Conservation (phyloP, 2,797 vertebrate species). For the Micropoecilia bifurca region DNA sequence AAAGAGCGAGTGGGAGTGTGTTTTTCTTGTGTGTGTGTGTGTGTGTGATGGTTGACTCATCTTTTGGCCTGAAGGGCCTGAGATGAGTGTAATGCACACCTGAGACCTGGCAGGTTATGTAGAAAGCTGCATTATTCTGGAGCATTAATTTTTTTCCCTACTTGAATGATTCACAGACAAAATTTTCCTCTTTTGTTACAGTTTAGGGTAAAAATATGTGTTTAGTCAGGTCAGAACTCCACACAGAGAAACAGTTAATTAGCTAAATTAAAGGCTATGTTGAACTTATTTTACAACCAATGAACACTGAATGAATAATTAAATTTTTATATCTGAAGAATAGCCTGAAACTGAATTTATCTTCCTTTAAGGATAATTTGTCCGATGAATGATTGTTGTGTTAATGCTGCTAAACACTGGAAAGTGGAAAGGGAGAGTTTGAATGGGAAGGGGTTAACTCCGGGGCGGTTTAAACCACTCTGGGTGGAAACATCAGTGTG, state of each 20-base stretch:
- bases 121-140: slow-evolving; percentile 23
- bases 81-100: slow-evolving; percentile 57
- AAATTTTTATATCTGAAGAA: not conserved
- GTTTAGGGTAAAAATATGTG: slow-evolving; percentile 3
- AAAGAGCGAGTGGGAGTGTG: slow-evolving; percentile 42
- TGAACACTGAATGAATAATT: not conserved
- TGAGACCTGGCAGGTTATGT: slow-evolving; percentile 21
- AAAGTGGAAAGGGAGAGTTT: slow-evolving; percentile 18
- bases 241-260: not conserved
- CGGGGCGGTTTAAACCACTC: slow-evolving; percentile 19
- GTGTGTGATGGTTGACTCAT: slow-evolving; percentile 57
- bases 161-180: slow-evolving; percentile 39
- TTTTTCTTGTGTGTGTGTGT: slow-evolving; percentile 8
- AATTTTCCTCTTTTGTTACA: slow-evolving; percentile 22
- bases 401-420: slow-evolving; percentile 41
- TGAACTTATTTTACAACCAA: not conserved
- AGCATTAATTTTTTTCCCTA: slow-evolving; percentile 18
- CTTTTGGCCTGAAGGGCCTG: slow-evolving; percentile 43
- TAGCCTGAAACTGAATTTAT: slow-evolving; percentile 1
- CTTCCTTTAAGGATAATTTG: slow-evolving; percentile 11
- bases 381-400: slow-evolving; percentile 15
- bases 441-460: slow-evolving; percentile 15
- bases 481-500: slow-evolving; percentile 6
- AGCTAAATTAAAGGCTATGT: not conserved
- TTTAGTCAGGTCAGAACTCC: not conserved